Evolutionary conservation across 2,888 invertebrate genomes (phyloP).

Genomic region (Myopa tessellatipennis): DNA sequence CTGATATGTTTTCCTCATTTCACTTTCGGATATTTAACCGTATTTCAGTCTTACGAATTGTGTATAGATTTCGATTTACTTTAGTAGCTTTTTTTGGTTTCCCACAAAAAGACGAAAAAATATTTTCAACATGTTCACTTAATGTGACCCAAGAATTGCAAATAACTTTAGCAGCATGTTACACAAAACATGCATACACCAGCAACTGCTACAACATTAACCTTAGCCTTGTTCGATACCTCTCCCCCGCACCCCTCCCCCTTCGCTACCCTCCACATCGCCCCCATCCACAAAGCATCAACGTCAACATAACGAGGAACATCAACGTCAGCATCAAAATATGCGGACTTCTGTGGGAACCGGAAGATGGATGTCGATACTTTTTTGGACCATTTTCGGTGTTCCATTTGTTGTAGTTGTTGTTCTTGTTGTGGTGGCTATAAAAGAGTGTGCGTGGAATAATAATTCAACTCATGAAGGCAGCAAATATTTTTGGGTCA

Average conservation of each 20-base stretch:
- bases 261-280: background rate
- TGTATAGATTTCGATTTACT: too few relatives aligned
- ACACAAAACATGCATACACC: background rate
- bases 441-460: conserved; percentile 26
- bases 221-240: too few relatives aligned
- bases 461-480: conserved; percentile 15
- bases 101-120: too few relatives aligned
- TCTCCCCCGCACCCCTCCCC: too few relatives aligned
- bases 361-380: background rate
- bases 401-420: background rate
- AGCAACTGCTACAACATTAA: too few relatives aligned
- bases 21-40: too few relatives aligned
- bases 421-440: background rate
- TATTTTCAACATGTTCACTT: too few relatives aligned
- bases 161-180: background rate
- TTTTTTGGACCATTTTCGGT: background rate
- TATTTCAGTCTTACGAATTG: too few relatives aligned
- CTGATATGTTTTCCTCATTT: too few relatives aligned
- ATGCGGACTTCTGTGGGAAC: background rate
- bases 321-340: background rate
- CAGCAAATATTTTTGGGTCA: conserved; percentile 22
- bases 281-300: background rate
- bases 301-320: background rate
- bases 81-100: too few relatives aligned
- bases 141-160: background rate